A percentile compares a stretch with the other conserved stretches of the same genome.
Conservation (phyloP, 1,140 invertebrate genomes). For the Zaprionus africanus region DNA sequence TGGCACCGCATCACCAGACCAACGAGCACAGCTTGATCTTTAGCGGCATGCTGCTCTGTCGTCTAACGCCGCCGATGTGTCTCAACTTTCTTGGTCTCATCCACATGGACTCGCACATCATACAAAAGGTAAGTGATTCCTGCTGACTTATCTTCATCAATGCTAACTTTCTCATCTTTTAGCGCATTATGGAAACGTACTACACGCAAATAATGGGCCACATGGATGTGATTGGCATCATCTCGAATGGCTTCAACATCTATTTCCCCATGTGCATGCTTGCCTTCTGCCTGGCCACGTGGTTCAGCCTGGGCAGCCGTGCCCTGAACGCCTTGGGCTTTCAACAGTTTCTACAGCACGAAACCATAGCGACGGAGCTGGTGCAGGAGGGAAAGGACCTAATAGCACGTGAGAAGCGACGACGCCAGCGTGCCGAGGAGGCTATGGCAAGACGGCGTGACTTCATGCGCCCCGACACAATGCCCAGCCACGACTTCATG, state of each 20-base stretch:
- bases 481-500: conserved; percentile 80
- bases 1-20: conserved; percentile 98
- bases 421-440: conserved; percentile 92
- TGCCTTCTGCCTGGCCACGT: conserved; percentile 96
- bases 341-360: conserved; percentile 97
- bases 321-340: conserved; percentile 95
- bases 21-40: conserved; percentile 99
- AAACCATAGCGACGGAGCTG: conserved; percentile 96
- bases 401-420: conserved; percentile 94
- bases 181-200: conserved; percentile 80
- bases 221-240: conserved; percentile 98
- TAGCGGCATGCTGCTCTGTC: conserved; percentile 98
- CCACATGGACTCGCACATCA: conserved; percentile 99
- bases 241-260: conserved; percentile 99
- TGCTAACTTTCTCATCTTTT: neutral
- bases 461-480: conserved; percentile 87
- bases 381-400: conserved; percentile 97
- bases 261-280: conserved; percentile 99
- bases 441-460: conserved; percentile 89
- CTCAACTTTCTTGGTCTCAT: conserved; percentile 99
- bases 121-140: conserved; percentile 86
- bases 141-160: neutral
- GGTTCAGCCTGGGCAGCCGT: conserved; percentile 96
- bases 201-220: conserved; percentile 98
- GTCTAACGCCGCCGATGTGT: conserved; percentile 98